These are phyloP conservation scores for Xyrauchen texanus DNA, from an alignment of 2,113 vertebrate species.

Conservation along the genomic window DNA sequence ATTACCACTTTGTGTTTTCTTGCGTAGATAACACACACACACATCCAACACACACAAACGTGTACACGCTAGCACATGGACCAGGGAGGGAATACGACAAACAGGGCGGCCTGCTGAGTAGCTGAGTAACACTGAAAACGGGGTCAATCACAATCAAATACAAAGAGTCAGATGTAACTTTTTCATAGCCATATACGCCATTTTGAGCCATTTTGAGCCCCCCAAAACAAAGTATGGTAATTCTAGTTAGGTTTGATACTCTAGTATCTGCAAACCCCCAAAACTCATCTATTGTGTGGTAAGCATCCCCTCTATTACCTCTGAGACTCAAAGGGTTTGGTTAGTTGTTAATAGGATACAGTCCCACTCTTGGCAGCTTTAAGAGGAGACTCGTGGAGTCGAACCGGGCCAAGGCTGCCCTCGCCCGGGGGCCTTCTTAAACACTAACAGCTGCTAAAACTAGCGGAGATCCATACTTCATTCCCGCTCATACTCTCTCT, in stretches of 20 bases:
- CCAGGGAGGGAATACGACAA: not conserved
- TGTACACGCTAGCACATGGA: not conserved
- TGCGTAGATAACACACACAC: constrained; percentile 72
- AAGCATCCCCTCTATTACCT: not conserved
- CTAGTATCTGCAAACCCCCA: too few species aligned
- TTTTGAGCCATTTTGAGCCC: too few species aligned
- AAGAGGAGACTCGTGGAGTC: constrained; percentile 28
- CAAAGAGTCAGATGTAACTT: too few species aligned
- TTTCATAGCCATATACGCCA: too few species aligned
- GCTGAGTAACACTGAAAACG: constrained; percentile 18
- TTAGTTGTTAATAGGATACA: constrained; percentile 22
- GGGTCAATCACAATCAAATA: constrained; percentile 25
- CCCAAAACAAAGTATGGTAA: too few species aligned
- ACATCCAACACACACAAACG: constrained; percentile 6
- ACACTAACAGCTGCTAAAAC: constrained; percentile 44
- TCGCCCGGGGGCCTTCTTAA: constrained; percentile 37
- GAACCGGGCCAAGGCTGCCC: not conserved
- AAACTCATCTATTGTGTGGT: not conserved
- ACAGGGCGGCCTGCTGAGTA: not conserved
- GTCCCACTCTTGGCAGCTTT: not conserved
- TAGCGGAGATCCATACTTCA: constrained; percentile 33
- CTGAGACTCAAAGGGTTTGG: not conserved
- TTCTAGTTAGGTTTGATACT: too few species aligned
- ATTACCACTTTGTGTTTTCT: constrained; percentile 76
- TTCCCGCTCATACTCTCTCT: constrained; percentile 60